Evolutionary conservation across 2,797 vertebrate species (phyloP), one percentile per base, ranked within the genome.

Genomic region (Myotis vivesi): DNA sequence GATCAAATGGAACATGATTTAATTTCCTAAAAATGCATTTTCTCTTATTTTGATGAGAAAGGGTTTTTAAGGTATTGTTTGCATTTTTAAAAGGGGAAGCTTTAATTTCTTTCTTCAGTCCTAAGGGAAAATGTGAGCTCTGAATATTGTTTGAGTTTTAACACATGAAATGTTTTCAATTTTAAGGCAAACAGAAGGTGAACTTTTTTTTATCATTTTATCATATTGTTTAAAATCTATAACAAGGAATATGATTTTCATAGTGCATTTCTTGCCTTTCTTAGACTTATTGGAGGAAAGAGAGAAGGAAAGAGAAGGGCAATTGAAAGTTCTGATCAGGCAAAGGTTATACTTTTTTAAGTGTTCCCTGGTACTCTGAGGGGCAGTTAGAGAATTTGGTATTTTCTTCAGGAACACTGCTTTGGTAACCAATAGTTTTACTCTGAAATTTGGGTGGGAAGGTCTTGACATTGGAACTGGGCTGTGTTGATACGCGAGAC

Each of bases 21-120:
- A 80, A 81, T 90, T 91, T 94, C 46, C 23, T 57, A 28, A 25
- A 71, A 95, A 92, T 72, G 11, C 4, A 38, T 66, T 94, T 46
- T 62, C 17, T 20, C 16, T 77, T 69, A 77, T 85, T 75, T 94
- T 85, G 41, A 51, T 49, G 5, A 80, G 28, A 88, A 92, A 82
- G 20, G 11, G 72, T 46, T 90, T 73, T 69, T 41, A 72, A 83
- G 44, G 33, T 33, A 75, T 82, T 92, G 9, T 75, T 46, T 87
- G 30, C 44, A 86, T 64, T 76, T 84, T 89, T 83, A 83, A 53
- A 87, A 92, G 91, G 28, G 3, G 22, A 49, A 4, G 8, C 33
- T 94, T 84, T 81, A 44, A 87, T 84, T 90, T 55, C 36, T 83
- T 91, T 75, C 36, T n/a, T 94, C 84, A 68, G 9, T 41, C 46